These are phyloP conservation scores for Colistium nudipinnis DNA, from an alignment of 2,113 vertebrate species.

Conservation along the genomic window DNA sequence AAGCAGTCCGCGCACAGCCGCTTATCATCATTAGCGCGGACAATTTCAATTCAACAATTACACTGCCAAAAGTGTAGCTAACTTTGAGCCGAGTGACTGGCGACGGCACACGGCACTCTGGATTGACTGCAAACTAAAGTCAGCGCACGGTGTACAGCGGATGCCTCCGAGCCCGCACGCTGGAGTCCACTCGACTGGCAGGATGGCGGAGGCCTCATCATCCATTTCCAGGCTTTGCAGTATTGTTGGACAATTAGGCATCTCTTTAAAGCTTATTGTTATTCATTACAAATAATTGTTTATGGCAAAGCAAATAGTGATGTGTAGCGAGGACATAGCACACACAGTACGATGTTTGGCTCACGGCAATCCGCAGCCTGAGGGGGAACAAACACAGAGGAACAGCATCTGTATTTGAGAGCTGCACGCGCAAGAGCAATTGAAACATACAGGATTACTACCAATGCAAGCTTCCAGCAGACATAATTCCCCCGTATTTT, in stretches of 20 bases:
- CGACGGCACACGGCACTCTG: neutral
- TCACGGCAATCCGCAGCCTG: neutral
- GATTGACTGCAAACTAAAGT: neutral
- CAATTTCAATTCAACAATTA: neutral
- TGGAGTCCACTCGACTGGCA: neutral
- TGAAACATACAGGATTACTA: neutral
- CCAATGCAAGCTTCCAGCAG: neutral
- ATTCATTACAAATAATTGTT: neutral
- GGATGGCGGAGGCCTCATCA: neutral
- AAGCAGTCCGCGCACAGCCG: no score
- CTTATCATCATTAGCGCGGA: no score
- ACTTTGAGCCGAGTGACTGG: neutral
- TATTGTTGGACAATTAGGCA: neutral
- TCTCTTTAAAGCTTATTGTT: no score
- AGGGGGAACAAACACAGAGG: neutral
- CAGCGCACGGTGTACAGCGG: neutral
- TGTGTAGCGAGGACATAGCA: neutral
- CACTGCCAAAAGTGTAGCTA: neutral
- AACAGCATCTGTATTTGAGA: neutral
- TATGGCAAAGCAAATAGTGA: neutral
- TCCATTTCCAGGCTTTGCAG: neutral
- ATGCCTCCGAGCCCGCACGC: neutral
- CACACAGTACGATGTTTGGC: neutral
- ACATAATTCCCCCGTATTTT: neutral
- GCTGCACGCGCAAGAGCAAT: conserved; percentile 6